Conservation (phyloP, 2,888 invertebrate species). For the Lypha dubia region DNA sequence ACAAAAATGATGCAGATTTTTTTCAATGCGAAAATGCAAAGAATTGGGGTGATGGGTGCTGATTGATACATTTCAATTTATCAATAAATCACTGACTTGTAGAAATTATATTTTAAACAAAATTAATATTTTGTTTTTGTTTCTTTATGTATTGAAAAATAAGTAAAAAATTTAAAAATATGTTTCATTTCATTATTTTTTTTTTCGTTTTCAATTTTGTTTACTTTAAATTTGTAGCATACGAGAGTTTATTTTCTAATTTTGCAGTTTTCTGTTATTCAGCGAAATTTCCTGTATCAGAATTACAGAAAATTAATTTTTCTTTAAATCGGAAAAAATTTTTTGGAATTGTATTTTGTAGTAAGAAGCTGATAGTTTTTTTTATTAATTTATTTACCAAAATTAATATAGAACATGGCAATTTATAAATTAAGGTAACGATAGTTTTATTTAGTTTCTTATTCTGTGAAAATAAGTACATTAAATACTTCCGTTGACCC, state of each 20-base stretch:
- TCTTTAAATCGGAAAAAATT: no score
- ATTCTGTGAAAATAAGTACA: no score
- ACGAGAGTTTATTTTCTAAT: not conserved
- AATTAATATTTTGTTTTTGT: not conserved
- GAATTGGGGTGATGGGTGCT: conserved; percentile 5
- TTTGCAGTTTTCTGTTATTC: not conserved
- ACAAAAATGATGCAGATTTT: not conserved
- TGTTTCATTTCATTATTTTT: not conserved
- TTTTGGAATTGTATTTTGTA: not conserved
- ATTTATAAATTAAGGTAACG: no score
- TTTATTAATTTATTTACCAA: no score
- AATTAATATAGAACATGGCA: no score
- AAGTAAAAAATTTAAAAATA: not conserved
- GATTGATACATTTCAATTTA: conserved; percentile 62
- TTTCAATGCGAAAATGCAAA: not conserved
- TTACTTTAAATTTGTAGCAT: not conserved
- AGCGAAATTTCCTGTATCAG: not conserved
- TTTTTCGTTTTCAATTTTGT: not conserved
- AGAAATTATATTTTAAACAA: conserved; percentile 37
- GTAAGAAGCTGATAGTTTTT: no score
- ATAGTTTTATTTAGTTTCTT: no score
- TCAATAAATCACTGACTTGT: conserved; percentile 48
- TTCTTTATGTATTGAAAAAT: not conserved
- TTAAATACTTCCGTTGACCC: no score
- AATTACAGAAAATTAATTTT: no score